Percentiles rank a stretch among this genome's conserved stretches.
phyloP scores from a whole-genome alignment of 2,888 invertebrate species.

The Chrysodeixis includens region DNA sequence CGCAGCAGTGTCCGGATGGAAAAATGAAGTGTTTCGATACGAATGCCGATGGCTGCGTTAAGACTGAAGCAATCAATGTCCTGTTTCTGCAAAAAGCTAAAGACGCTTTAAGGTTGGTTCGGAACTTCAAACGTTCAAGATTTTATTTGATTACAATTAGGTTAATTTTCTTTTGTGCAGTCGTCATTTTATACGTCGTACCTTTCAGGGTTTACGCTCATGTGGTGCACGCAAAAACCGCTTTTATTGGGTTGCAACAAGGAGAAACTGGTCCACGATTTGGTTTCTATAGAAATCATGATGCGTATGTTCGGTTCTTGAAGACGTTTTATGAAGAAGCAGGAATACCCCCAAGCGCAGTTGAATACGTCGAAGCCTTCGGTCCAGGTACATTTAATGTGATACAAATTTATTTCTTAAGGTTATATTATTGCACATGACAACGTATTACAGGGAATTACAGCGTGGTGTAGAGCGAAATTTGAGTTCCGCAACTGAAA shows the following conservation, averaged over 20 bases:
- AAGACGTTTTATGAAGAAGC: conserved; percentile 88
- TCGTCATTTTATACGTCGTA: too few relatives aligned
- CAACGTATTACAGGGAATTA: too few relatives aligned
- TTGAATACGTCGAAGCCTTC: conserved; percentile 92
- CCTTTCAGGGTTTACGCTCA: not conserved
- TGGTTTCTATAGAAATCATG: conserved; percentile 60
- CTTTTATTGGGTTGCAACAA: conserved; percentile 75
- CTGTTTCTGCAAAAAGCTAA: conserved; percentile 91
- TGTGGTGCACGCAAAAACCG: conserved; percentile 82
- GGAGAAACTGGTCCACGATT: conserved; percentile 53
- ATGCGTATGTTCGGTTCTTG: conserved; percentile 58
- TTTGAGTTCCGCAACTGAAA: too few relatives aligned
- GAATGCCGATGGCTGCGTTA: conserved; percentile 91
- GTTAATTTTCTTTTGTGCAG: not conserved
- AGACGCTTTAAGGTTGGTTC: conserved; percentile 86
- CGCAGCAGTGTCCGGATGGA: conserved; percentile 92
- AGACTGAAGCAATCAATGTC: conserved; percentile 92
- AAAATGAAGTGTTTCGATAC: conserved; percentile 95
- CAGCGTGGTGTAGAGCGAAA: too few relatives aligned
- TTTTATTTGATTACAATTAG: not conserved
- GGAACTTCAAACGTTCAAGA: too few relatives aligned
- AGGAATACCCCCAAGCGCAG: conserved; percentile 85
- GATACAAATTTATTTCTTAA: too few relatives aligned
- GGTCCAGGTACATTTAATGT: conserved; percentile 82
- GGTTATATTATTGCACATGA: too few relatives aligned